phyloP scores from a whole-genome alignment of 1,140 invertebrate genomes.

The Doryteuthis pealeii region DNA sequence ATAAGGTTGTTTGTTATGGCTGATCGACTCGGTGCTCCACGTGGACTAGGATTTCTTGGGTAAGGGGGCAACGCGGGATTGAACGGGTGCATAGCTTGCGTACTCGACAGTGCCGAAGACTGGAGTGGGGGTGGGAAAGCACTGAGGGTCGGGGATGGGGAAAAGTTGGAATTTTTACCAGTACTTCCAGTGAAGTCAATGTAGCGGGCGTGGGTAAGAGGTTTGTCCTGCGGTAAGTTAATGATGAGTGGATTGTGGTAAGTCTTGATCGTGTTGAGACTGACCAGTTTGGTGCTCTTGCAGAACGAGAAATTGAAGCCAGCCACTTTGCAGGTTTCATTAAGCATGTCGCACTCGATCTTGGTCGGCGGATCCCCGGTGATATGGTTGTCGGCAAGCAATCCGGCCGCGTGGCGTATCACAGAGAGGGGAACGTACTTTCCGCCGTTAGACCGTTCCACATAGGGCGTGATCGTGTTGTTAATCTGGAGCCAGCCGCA shows the following conservation, averaged over 20 bases:
- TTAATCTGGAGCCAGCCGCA: constrained; percentile 94
- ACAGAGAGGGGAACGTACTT: constrained; percentile 89
- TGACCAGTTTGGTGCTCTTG: constrained; percentile 49
- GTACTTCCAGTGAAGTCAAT: constrained; percentile 34
- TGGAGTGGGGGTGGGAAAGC: neutral
- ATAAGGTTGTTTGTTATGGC: constrained; percentile 8
- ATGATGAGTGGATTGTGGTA: constrained; percentile 30
- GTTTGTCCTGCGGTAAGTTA: constrained; percentile 51
- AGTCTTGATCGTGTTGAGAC: constrained; percentile 37
- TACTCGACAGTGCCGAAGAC: neutral
- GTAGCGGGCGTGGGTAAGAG: constrained; percentile 52
- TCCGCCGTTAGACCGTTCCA: constrained; percentile 65
- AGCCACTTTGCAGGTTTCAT: constrained; percentile 50
- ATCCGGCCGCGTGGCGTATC: constrained; percentile 53
- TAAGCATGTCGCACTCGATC: constrained; percentile 48
- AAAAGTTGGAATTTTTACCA: constrained; percentile 8
- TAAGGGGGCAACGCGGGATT: constrained; percentile 6
- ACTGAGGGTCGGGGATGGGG: neutral
- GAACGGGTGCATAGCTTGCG: constrained; percentile 12
- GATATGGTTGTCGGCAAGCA: constrained; percentile 37
- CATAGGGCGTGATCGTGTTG: constrained; percentile 91
- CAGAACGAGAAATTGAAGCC: constrained; percentile 53
- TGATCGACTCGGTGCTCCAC: neutral
- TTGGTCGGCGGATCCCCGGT: constrained; percentile 37
- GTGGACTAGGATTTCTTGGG: constrained; percentile 1